phyloP scores from a whole-genome alignment of 92 coral and sea anemone species.

The Meandrina meandrites region DNA sequence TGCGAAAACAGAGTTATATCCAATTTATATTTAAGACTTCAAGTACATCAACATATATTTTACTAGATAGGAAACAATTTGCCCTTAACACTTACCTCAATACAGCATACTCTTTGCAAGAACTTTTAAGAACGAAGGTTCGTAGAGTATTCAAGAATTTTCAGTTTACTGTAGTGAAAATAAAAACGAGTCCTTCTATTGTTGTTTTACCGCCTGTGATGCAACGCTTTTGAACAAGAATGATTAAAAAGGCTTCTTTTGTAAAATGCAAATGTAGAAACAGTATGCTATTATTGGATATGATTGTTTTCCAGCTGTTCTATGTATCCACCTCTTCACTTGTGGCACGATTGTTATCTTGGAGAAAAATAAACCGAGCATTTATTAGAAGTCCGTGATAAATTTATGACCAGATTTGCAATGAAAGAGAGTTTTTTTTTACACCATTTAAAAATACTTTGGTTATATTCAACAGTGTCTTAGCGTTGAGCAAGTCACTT shows the following conservation, averaged over 20 bases:
- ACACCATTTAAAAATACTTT: neutral
- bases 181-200: neutral
- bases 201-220: neutral
- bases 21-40: neutral
- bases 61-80: neutral
- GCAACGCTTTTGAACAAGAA: neutral
- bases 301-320: constrained; percentile 1
- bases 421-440: neutral
- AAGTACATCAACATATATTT: neutral
- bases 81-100: neutral
- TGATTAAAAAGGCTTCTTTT: neutral
- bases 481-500: no score
- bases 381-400: neutral
- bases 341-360: neutral
- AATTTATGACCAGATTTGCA: neutral
- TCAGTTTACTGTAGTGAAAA: neutral
- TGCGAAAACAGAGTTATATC: neutral
- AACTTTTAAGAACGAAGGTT: neutral
- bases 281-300: neutral
- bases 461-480: no score
- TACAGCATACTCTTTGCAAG: neutral
- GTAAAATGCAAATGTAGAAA: constrained; percentile 5
- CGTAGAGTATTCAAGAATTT: neutral
- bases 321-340: neutral
- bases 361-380: neutral